A percentile compares a stretch with the other conserved stretches of the same genome.
Conservation (phyloP, 1,140 invertebrate genomes). For the Brachionus plicatilis region DNA sequence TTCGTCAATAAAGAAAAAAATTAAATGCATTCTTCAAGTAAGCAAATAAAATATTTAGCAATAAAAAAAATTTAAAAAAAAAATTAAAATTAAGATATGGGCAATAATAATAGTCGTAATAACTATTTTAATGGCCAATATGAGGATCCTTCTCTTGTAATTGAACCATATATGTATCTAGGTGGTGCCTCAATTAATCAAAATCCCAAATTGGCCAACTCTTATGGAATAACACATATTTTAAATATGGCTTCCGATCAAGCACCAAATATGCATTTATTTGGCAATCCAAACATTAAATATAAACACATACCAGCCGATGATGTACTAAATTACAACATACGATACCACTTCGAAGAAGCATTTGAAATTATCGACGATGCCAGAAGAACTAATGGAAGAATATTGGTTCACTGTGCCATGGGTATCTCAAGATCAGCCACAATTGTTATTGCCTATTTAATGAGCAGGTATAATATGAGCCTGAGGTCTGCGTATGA, state of each 20-base stretch:
- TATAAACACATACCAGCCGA: background rate
- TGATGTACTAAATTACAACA: background rate
- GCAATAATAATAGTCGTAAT: background rate
- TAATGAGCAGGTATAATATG: conserved; percentile 44
- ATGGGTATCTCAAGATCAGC: conserved; percentile 50
- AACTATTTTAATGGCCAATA: background rate
- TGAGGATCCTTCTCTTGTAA: background rate
- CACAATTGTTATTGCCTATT: conserved; percentile 49
- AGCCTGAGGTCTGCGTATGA: conserved; percentile 38
- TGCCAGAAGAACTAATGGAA: conserved; percentile 56
- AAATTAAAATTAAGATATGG: background rate
- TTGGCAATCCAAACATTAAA: background rate
- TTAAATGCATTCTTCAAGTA: background rate
- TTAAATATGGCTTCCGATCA: background rate
- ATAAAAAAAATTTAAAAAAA: background rate
- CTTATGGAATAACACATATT: background rate
- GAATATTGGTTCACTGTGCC: conserved; percentile 62
- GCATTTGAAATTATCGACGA: background rate
- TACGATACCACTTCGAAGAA: background rate
- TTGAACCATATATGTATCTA: background rate
- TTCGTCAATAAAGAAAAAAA: background rate
- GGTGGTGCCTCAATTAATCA: background rate
- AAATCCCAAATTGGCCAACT: background rate
- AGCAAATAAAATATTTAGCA: background rate
- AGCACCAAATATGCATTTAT: background rate